Base-by-base conservation (phyloP, 2,113 vertebrate species). In the Passer montanus region DNA sequence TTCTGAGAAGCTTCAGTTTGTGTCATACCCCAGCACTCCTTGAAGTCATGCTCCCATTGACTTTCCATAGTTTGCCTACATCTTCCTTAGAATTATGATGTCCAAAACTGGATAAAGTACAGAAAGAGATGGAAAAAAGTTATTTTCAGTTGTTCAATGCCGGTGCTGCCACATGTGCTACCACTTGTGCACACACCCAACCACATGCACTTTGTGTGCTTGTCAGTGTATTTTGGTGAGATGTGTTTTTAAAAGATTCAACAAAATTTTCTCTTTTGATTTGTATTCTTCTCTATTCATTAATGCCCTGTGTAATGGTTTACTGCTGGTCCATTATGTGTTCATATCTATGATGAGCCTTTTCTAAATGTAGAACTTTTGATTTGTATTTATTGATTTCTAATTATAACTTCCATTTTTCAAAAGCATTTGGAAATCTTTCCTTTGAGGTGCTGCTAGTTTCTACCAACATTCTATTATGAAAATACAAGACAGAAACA, bases 331-430 rank as follows among this genome's bases (percentile, higher is more conserved):
- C 44, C 2, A 1, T 72, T 92, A 83, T 76, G n/a, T 58, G 4
- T 85, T 90, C 6, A 1, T 15, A 13, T 33, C 37, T 60, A 3
- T 52, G 24, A 79, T 72, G 17, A 0, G 0, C 43, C 27, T 67
- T 82, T 87, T 85, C 33, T 30, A 79, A 79, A 64, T 35, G 30
- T 20, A 59, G 23, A 13, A 16, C 30, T 82, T 82, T 0, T 2
- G 11, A 33, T 91, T 67, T 91, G 20, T 73, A 49, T 88, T 64
- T 58, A 47, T 62, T 90, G 23, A 49, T 78, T 90, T 49, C 30
- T 72, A 52, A 50, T 27, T 11, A 0, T 75, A 24, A 43, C n/a
- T 59, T 44, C n/a, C 5, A 10, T 43, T 94, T 81, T 73, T 69
- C 37, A 66, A 44, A 80, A 80, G 35, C 49, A 28, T 76, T 86